These are phyloP conservation scores for Agrotis ipsilon DNA, from an alignment of 2,888 invertebrate species.

Conservation along the genomic window DNA sequence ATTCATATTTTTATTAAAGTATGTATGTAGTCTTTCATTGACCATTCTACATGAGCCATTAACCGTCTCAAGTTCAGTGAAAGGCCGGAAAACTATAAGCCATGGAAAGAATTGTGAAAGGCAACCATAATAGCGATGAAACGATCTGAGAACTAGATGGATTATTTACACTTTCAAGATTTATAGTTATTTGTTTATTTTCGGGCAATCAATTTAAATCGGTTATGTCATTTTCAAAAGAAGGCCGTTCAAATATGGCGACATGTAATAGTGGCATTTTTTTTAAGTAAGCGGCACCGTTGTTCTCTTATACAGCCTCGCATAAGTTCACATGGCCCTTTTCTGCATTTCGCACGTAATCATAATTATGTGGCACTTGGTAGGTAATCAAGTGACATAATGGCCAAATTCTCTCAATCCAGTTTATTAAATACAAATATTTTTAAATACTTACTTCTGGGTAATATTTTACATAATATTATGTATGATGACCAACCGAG, in stretches of 20 bases:
- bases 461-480: slow-evolving; percentile 18
- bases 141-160: slow-evolving; percentile 65
- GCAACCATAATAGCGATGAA: slow-evolving; percentile 68
- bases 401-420: slow-evolving; percentile 22
- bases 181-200: slow-evolving; percentile 64
- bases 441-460: slow-evolving; percentile 29
- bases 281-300: slow-evolving; percentile 32
- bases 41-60: slow-evolving; percentile 56
- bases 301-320: slow-evolving; percentile 20
- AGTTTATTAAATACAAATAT: slow-evolving; percentile 21
- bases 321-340: slow-evolving; percentile 47
- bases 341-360: slow-evolving; percentile 35
- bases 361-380: background rate
- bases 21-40: slow-evolving; percentile 17
- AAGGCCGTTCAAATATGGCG: slow-evolving; percentile 37
- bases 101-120: slow-evolving; percentile 80
- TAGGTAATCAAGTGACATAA: slow-evolving; percentile 49
- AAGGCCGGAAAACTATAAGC: slow-evolving; percentile 78
- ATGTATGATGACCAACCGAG: background rate
- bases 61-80: slow-evolving; percentile 70
- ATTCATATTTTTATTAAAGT: background rate
- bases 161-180: slow-evolving; percentile 83
- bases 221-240: slow-evolving; percentile 50
- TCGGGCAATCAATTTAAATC: slow-evolving; percentile 48
- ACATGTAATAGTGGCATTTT: slow-evolving; percentile 4